Base-by-base conservation (phyloP, 1,140 invertebrate genomes). In the Plectrocnemia conspersa region DNA sequence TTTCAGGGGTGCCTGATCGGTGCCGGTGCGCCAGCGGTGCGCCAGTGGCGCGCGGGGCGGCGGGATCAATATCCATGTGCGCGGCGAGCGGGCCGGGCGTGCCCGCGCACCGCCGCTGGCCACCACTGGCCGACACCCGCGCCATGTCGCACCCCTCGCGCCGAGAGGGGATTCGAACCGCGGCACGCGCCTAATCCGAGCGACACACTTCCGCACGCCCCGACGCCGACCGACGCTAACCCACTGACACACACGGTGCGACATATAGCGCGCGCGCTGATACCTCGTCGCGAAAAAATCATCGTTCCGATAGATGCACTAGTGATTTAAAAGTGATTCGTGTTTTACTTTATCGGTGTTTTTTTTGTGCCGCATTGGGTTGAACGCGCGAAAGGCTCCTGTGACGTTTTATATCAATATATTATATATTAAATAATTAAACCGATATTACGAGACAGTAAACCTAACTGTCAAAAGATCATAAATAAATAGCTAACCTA, bases 1-100 rank as follows among this genome's bases (percentile, higher is more conserved):
- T 41, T 3, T 9, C 44, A 10, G 24, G 44, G 44, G 27, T n/a
- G 23, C 27, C n/a, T 19, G 45, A n/a, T n/a, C 16, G 45, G 32
- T 48, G 38, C 35, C 7, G 40, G 13, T 24, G 42, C 22, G 42
- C 42, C 42, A 45, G 42, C 22, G 42, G 42, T 13, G 42, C n/a
- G 42, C 27, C 24, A 33, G 27, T 32, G 45, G 45, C 45, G 45
- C 47, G 22, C 33, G 33, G 32, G 25, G 47, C 13, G 15, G 35
- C 35, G 35, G 13, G 35, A 38, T 38, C 35, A 38, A 38, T 38
- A 38, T 16, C 35, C 47, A 27, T 24, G 47, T 16, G 25, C 13
- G 25, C 19, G 21, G 45, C 45, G 27, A 9, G 29, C 45, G 19
- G 19, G 27, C 11, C 21, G 23, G 27, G 23, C 27, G 45, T 25